Evolutionary conservation across 2,113 vertebrate genomes (phyloP).

Genomic region (Nesoenas mayeri): DNA sequence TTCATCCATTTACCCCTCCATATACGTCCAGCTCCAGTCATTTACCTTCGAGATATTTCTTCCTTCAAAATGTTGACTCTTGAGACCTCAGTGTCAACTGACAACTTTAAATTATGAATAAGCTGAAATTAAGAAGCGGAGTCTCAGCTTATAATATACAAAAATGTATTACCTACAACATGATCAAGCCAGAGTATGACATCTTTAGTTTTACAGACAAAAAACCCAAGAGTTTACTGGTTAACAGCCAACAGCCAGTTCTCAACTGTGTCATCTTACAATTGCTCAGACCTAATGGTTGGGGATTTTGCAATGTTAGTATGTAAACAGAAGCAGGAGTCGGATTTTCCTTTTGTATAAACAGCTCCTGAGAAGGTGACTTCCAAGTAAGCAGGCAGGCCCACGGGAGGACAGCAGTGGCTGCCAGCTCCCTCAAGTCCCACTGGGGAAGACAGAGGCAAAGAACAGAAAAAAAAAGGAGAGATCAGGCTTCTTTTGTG

Average conservation of each 20-base stretch:
- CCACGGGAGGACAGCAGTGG: background rate
- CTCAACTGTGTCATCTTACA: background rate
- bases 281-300: background rate
- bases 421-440: background rate
- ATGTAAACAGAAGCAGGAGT: background rate
- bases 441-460: background rate
- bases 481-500: background rate
- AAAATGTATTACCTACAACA: background rate
- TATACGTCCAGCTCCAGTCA: background rate
- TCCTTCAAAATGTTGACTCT: constrained; percentile 62
- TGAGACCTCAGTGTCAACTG: constrained; percentile 68
- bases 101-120: constrained; percentile 69
- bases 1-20: background rate
- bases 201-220: background rate
- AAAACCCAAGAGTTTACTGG: rapidly evolving
- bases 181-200: background rate
- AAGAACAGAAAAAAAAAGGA: background rate
- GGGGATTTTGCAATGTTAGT: background rate
- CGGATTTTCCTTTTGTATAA: background rate
- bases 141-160: background rate
- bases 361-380: background rate
- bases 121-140: constrained; percentile 66
- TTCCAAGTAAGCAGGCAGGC: background rate
- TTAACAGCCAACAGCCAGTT: background rate
- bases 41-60: constrained; percentile 65